phyloP scores from a whole-genome alignment of 2,888 invertebrate species.

The Capitulum mitella region DNA sequence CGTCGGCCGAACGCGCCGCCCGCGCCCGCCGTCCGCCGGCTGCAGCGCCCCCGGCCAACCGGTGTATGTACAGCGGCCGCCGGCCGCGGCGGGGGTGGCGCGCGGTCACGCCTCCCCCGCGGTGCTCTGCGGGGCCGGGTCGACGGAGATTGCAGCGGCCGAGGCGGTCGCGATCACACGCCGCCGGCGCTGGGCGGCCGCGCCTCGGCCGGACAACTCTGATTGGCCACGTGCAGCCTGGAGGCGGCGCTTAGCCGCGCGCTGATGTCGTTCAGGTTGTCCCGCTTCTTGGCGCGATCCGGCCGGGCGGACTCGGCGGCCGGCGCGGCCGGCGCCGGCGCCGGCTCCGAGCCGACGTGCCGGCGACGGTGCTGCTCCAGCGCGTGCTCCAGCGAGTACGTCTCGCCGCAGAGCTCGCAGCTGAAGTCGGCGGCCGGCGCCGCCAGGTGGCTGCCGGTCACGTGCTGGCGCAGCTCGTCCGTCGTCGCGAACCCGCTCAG shows the following conservation, averaged over 20 bases:
- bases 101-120: no score
- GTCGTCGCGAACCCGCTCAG: slow-evolving; percentile 31
- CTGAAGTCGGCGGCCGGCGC: not conserved
- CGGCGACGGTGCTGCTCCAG: slow-evolving; percentile 72
- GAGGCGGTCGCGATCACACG: no score
- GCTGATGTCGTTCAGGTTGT: slow-evolving; percentile 20
- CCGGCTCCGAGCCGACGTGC: slow-evolving; percentile 37
- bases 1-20: no score
- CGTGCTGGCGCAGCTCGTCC: slow-evolving; percentile 33
- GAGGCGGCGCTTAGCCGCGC: slow-evolving; percentile 22
- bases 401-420: slow-evolving; percentile 48
- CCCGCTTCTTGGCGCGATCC: not conserved
- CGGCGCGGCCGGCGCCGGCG: not conserved
- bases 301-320: not conserved
- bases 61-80: no score
- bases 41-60: no score
- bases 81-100: no score
- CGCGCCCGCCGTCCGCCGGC: no score
- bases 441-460: slow-evolving; percentile 28
- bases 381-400: slow-evolving; percentile 87
- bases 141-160: no score
- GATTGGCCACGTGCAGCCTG: not conserved
- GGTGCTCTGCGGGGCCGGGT: no score
- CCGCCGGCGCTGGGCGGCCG: not conserved
- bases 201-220: not conserved